Percentiles rank a stretch among this genome's conserved stretches.
These are phyloP conservation scores for Heliornis fulica DNA, from an alignment of 2,113 vertebrate genomes.

Conservation along the genomic window DNA sequence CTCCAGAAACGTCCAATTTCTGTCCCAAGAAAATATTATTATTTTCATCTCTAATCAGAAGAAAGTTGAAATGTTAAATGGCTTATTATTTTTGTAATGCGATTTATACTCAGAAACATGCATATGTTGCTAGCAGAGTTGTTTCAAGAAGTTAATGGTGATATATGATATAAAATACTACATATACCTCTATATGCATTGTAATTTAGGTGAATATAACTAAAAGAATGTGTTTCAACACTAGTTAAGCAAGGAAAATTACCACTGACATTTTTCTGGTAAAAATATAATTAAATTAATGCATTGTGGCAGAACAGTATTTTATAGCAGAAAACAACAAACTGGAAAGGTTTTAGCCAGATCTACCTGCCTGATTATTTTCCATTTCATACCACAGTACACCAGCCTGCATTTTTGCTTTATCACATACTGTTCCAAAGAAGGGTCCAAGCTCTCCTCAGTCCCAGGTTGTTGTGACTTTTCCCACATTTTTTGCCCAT, in stretches of 20 bases:
- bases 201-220: neutral
- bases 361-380: neutral
- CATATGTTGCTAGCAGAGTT: neutral
- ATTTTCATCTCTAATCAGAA: neutral
- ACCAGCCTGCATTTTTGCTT: neutral
- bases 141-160: neutral
- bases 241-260: neutral
- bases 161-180: neutral
- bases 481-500: neutral
- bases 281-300: neutral
- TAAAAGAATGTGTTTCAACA: neutral
- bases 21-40: neutral
- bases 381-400: neutral
- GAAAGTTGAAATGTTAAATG: neutral
- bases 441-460: neutral
- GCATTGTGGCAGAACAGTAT: neutral
- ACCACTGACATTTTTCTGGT: neutral
- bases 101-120: neutral
- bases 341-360: neutral
- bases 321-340: neutral
- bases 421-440: neutral
- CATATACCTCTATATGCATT: neutral
- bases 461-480: neutral
- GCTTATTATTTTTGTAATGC: neutral
- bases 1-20: neutral